Evolutionary conservation across 2,888 invertebrate genomes (phyloP).

Genomic region (Trachelus stipa): DNA sequence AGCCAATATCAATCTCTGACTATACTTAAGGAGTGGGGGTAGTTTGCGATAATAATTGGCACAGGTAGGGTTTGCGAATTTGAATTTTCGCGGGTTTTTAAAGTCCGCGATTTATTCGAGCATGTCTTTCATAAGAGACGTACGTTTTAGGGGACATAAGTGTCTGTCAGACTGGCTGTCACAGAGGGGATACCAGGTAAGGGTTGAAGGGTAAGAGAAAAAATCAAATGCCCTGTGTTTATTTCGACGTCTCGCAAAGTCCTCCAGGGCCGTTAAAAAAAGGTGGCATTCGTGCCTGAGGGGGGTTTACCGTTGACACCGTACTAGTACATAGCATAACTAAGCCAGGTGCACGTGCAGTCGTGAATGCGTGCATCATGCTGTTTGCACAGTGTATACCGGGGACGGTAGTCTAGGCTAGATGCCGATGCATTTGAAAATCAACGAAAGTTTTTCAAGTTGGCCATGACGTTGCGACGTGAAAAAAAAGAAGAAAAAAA

Average conservation of each 20-base stretch:
- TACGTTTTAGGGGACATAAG: not conserved
- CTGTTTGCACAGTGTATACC: not conserved
- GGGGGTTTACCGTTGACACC: not conserved
- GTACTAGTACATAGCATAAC: not conserved
- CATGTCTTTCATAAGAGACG: not conserved
- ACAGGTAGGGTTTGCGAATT: not conserved
- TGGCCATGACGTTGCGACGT: slow-evolving; percentile 6
- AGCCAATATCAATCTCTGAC: not conserved
- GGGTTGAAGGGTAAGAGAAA: not conserved
- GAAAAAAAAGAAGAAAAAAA: slow-evolving; percentile 9
- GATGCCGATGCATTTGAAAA: not conserved
- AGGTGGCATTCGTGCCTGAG: not conserved
- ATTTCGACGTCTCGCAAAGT: not conserved
- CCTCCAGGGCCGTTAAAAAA: not conserved
- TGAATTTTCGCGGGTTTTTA: not conserved
- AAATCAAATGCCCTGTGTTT: not conserved
- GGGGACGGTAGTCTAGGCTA: not conserved
- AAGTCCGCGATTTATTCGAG: not conserved
- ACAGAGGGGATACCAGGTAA: not conserved
- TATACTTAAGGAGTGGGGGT: too few relatives aligned
- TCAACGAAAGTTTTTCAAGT: not conserved
- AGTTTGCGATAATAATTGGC: not conserved
- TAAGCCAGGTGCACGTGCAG: not conserved
- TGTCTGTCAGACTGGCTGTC: not conserved
- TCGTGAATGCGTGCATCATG: not conserved